These are phyloP conservation scores for Cynocephalus volans DNA, from an alignment of 2,113 vertebrate genomes.

Conservation along the genomic window DNA sequence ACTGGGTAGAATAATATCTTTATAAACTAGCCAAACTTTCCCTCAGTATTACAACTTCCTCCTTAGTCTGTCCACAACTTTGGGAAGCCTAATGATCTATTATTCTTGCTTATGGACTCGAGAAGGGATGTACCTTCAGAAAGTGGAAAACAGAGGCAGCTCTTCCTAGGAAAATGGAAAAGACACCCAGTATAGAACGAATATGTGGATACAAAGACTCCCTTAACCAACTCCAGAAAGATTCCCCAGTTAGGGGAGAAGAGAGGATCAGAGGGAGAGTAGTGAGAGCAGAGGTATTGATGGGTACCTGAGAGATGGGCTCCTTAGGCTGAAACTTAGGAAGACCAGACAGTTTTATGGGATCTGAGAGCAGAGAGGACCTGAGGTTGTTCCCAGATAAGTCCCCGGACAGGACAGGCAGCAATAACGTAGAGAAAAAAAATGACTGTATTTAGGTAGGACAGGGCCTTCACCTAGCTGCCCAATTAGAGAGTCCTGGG, in stretches of 20 bases:
- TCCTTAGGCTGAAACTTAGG: background rate
- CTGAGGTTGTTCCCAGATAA: background rate
- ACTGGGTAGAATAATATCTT: background rate
- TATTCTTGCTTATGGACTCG: background rate
- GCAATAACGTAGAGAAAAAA: background rate
- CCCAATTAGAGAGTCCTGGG: background rate
- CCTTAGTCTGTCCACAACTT: background rate
- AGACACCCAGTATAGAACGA: background rate
- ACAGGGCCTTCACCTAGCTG: background rate
- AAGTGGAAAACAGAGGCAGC: background rate
- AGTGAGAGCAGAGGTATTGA: background rate
- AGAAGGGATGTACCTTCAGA: background rate
- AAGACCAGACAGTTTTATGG: background rate
- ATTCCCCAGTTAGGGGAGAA: background rate
- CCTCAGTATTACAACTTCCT: background rate
- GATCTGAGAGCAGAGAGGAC: background rate
- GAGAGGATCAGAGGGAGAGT: background rate
- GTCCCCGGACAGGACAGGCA: background rate
- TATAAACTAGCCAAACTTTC: background rate
- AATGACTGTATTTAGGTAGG: background rate
- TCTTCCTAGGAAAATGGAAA: background rate
- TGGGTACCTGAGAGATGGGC: background rate
- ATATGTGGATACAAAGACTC: background rate
- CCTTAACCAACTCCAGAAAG: background rate
- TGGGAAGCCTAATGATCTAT: background rate